Evolutionary conservation across 1,140 invertebrate genomes (phyloP).

Genomic region (Grapholita molesta): DNA sequence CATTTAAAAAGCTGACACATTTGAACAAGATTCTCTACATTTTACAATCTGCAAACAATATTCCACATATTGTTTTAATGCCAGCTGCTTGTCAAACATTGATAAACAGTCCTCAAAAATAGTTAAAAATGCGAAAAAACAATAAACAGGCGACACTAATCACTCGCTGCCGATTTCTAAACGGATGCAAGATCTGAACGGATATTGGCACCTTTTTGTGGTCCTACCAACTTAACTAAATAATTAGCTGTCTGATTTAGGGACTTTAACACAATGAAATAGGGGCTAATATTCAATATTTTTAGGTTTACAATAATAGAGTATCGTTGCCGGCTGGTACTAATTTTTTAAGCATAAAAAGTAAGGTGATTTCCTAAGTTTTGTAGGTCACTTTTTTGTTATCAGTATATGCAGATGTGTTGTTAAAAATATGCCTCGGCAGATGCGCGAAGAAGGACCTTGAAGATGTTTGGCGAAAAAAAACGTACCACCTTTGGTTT

Average conservation of each 20-base stretch:
- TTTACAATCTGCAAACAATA: slow-evolving; percentile 35
- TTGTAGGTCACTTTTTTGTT: slow-evolving; percentile 74
- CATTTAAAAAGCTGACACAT: neutral
- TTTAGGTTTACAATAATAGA: neutral
- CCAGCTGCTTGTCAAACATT: slow-evolving; percentile 58
- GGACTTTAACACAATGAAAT: neutral
- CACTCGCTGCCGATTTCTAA: slow-evolving; percentile 67
- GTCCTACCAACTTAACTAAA: slow-evolving; percentile 24
- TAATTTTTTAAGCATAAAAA: slow-evolving; percentile 40
- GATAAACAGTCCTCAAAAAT: slow-evolving; percentile 51
- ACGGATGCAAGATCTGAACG: slow-evolving; percentile 69
- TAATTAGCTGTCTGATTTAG: neutral
- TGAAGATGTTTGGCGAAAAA: slow-evolving; percentile 60
- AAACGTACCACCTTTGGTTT: slow-evolving; percentile 60
- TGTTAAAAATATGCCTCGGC: slow-evolving; percentile 61
- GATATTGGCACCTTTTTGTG: slow-evolving; percentile 75
- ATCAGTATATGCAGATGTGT: slow-evolving; percentile 73
- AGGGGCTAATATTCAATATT: neutral
- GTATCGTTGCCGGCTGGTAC: neutral
- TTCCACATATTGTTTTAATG: slow-evolving; percentile 28
- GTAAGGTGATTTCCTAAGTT: slow-evolving; percentile 56
- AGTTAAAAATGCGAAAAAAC: slow-evolving; percentile 59
- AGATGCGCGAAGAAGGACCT: slow-evolving; percentile 62
- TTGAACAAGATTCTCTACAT: neutral
- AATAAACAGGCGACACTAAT: slow-evolving; percentile 64